Evolutionary conservation across 1,140 invertebrate genomes (phyloP).

Genomic region (Phthorimaea operculella): DNA sequence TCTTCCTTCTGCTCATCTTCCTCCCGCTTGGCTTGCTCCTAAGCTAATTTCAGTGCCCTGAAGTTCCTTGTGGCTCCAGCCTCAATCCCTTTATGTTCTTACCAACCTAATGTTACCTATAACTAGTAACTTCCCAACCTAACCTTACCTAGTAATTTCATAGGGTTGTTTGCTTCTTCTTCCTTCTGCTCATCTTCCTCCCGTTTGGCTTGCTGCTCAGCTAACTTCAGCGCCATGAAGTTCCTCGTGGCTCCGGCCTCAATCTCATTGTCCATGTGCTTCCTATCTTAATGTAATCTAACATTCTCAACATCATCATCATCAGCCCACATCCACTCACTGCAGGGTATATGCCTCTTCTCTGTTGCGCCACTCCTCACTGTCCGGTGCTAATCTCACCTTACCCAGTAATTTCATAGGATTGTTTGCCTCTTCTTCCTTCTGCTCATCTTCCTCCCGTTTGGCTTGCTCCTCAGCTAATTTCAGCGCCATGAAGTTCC

Average conservation of each 20-base stretch:
- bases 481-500: constrained; percentile 99
- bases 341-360: too few relatives aligned
- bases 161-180: constrained; percentile 98
- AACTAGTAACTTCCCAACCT: too few relatives aligned
- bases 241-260: constrained; percentile 98
- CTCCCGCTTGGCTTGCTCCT: constrained; percentile 93
- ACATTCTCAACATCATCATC: too few relatives aligned
- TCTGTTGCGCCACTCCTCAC: too few relatives aligned
- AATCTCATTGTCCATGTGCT: constrained; percentile 97
- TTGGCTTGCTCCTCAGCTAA: constrained; percentile 96
- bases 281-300: too few relatives aligned
- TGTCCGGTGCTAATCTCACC: too few relatives aligned
- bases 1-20: constrained; percentile 95
- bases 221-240: constrained; percentile 98
- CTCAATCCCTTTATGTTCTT: too few relatives aligned
- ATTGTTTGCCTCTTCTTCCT: constrained; percentile 98
- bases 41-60: constrained; percentile 97
- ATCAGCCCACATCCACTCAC: too few relatives aligned
- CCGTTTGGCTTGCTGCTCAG: constrained; percentile 93
- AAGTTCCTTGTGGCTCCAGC: constrained; percentile 99
- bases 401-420: constrained; percentile 90
- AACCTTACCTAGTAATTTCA: too few relatives aligned
- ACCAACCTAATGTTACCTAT: too few relatives aligned
- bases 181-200: constrained; percentile 95
- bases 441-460: constrained; percentile 89